Evolutionary conservation across 2,113 vertebrate species (phyloP), one percentile per base, ranked within the genome.

Genomic region (Cephalophus harveyi): DNA sequence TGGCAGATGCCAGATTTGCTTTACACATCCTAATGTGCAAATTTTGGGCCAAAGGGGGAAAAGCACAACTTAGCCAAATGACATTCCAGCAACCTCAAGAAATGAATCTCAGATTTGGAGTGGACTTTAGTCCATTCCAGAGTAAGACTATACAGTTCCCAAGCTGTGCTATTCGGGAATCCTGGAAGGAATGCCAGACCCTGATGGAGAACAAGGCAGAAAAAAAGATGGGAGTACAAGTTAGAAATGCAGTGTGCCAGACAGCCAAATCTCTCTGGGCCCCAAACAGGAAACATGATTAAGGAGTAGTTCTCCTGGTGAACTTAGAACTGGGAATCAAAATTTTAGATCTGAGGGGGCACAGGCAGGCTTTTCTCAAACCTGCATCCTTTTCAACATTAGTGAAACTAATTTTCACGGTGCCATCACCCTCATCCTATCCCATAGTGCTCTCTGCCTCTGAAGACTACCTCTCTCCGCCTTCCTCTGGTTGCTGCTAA

Each of bases 11-110:
- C 84, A 85, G 3, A 23, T 85, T 95, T 94, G 28, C 60, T n/a
- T 67, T 30, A 81, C n/a, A 64, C 0, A 71, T 40, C 30, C 52
- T 81, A 79, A 60, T 33, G 23, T 74, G 27, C 40, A 87, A 95
- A 87, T 93, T 46, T 48, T 16, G 19, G 36, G 64, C 13, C 55
- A 46, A 91, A 30, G 40, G 36, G 21, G 36, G 67, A 97, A 94
- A 74, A 85, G 54, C 12, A 84, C 48, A 48, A 12, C 28, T 59
- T 43, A 89, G 30, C 52, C 30, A 81, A 86, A 52, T 59, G 57
- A 67, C 81, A 94, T 79, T 87, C 71, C 33, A 96, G 76, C 52
- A 96, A 96, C 7, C 9, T 84, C 16, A 87, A 91, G 57, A 96
- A 85, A 96, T 52, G 8, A 95, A 36, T 60, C 54, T 91, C 33